phyloP scores from a whole-genome alignment of 2,113 vertebrate species.

The Pelecanoides urinatrix region DNA sequence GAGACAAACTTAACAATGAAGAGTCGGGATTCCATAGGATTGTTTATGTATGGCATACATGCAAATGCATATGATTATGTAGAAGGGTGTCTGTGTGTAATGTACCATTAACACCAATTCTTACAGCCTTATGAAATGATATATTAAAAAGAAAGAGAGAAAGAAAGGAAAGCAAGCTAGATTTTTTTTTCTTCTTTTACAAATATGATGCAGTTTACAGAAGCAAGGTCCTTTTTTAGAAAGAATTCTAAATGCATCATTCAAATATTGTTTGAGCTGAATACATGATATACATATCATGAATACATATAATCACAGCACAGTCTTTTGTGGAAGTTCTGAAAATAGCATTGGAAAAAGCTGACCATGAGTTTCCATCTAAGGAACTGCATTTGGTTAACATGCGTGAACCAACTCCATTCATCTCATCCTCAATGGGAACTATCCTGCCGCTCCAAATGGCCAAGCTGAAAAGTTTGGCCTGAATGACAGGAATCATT shows the following conservation, averaged over 20 bases:
- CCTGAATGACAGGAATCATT: background rate
- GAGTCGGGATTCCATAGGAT: conserved; percentile 20
- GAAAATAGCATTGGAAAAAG: conserved; percentile 75
- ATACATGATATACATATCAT: conserved; percentile 77
- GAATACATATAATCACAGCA: conserved; percentile 76
- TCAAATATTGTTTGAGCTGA: conserved; percentile 80
- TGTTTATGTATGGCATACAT: conserved; percentile 62
- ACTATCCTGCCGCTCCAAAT: background rate
- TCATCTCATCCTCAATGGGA: conserved; percentile 39
- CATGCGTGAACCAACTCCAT: conserved; percentile 25
- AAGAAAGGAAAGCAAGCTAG: conserved; percentile 67
- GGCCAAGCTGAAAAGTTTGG: background rate
- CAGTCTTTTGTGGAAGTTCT: conserved; percentile 72
- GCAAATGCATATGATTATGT: conserved; percentile 56
- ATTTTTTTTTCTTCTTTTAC: conserved; percentile 46
- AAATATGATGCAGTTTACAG: conserved; percentile 77
- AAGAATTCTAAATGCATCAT: conserved; percentile 78
- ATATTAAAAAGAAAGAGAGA: conserved; percentile 46
- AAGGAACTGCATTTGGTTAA: conserved; percentile 63
- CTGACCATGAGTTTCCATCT: conserved; percentile 65
- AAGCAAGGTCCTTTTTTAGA: conserved; percentile 75
- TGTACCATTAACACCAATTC: conserved; percentile 60
- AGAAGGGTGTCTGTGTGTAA: conserved; percentile 64
- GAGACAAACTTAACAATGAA: conserved; percentile 50
- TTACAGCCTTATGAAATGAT: conserved; percentile 59